Evolutionary conservation across 2,797 vertebrate species (phyloP).

Genomic region (Sparus aurata): DNA sequence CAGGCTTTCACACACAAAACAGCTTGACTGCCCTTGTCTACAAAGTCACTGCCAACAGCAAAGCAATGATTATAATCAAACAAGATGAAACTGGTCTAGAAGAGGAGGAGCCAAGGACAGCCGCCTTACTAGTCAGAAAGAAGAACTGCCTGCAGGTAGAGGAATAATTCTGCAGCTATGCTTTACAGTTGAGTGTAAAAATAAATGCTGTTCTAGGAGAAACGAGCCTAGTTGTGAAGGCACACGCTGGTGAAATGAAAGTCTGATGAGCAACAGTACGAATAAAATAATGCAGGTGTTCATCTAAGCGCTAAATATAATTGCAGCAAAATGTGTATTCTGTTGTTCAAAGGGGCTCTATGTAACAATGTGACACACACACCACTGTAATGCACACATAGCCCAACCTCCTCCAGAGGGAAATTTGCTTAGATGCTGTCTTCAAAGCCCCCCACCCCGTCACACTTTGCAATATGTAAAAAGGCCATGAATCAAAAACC

Average conservation of each 20-base stretch:
- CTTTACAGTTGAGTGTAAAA: neutral
- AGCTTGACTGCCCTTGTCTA: conserved; percentile 23
- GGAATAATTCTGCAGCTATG: conserved; percentile 19
- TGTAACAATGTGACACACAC: too few relatives aligned
- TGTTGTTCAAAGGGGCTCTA: neutral
- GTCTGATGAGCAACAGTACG: neutral
- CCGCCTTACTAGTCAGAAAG: neutral
- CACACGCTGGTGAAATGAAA: neutral
- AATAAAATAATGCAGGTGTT: neutral
- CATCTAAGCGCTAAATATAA: too few relatives aligned
- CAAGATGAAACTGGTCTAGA: conserved; percentile 67
- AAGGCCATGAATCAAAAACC: neutral
- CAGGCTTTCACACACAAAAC: conserved; percentile 6
- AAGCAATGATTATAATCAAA: conserved; percentile 52
- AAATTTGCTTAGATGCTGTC: too few relatives aligned
- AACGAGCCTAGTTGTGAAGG: neutral
- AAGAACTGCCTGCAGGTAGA: conserved; percentile 39
- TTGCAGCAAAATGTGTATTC: neutral
- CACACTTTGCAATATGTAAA: neutral
- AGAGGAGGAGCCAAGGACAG: neutral
- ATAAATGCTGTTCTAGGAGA: accelerated
- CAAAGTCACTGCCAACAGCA: conserved; percentile 43
- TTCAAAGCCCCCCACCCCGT: too few relatives aligned
- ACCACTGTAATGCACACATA: too few relatives aligned
- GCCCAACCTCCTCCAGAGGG: too few relatives aligned